A percentile compares a stretch with the other conserved stretches of the same genome.
These are phyloP conservation scores for Melanitta fusca DNA, from an alignment of 2,797 vertebrate species.

Conservation along the genomic window DNA sequence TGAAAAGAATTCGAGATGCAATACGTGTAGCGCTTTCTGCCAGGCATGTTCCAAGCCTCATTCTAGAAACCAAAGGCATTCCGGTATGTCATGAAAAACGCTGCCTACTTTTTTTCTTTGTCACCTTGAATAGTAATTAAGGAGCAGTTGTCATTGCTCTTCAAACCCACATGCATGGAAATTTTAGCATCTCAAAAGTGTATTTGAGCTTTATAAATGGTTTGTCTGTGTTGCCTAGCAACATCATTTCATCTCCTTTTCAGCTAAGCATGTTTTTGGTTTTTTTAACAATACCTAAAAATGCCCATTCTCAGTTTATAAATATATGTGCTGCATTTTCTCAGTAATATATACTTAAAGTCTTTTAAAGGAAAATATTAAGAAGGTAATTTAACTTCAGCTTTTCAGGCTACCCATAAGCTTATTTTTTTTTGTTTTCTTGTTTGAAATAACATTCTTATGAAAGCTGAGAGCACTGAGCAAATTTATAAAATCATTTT, in stretches of 20 bases:
- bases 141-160: constrained; percentile 61
- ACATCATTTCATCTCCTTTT: constrained; percentile 40
- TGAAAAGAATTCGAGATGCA: constrained; percentile 83
- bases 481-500: not conserved
- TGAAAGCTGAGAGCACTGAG: not conserved
- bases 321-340: not conserved
- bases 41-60: constrained; percentile 90
- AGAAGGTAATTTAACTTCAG: not conserved
- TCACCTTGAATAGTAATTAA: constrained; percentile 70
- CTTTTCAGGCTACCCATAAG: not conserved
- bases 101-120: constrained; percentile 48
- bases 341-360: not conserved
- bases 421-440: not conserved
- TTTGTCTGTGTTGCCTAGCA: constrained; percentile 64
- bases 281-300: constrained; percentile 23
- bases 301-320: not conserved
- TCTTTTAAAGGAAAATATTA: not conserved
- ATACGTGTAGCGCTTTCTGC: constrained; percentile 90
- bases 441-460: not conserved
- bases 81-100: constrained; percentile 84
- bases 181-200: constrained; percentile 59
- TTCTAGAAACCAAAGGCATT: constrained; percentile 94
- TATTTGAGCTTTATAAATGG: constrained; percentile 67
- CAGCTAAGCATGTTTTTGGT: not conserved
- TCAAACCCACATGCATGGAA: constrained; percentile 26